A percentile compares a stretch with the other conserved stretches of the same genome.
phyloP scores from a whole-genome alignment of 2,888 invertebrate genomes.

The Ligdia adustata region DNA sequence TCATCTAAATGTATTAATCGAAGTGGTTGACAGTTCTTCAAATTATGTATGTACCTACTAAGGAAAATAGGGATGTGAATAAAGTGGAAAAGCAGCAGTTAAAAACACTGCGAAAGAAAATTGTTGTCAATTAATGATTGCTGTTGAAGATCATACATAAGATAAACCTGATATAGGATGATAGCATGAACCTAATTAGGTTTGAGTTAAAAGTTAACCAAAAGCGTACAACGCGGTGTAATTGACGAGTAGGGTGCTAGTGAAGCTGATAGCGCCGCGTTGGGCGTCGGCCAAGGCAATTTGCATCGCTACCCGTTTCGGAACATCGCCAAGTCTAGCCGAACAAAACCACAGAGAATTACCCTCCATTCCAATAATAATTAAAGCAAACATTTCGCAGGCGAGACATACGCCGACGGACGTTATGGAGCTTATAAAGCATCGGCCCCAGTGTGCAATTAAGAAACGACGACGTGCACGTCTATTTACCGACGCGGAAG shows the following conservation, averaged over 20 bases:
- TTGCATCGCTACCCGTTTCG: slow-evolving; percentile 84
- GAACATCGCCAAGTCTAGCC: slow-evolving; percentile 84
- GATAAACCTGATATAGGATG: no score
- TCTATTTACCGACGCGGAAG: slow-evolving; percentile 83
- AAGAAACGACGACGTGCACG: slow-evolving; percentile 77
- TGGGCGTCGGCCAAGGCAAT: slow-evolving; percentile 83
- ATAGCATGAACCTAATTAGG: no score
- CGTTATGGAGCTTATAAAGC: slow-evolving; percentile 83
- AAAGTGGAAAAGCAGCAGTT: no score
- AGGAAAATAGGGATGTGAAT: no score
- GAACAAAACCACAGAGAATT: slow-evolving; percentile 84
- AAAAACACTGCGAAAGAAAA: no score
- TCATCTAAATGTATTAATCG: slow-evolving; percentile 30
- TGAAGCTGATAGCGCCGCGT: slow-evolving; percentile 73
- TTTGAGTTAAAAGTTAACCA: slow-evolving; percentile 47
- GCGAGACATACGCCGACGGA: slow-evolving; percentile 75
- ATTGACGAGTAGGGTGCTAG: slow-evolving; percentile 43
- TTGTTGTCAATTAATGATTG: no score
- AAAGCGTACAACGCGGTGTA: slow-evolving; percentile 61
- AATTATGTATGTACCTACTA: no score
- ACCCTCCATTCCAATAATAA: slow-evolving; percentile 84
- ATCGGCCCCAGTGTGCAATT: slow-evolving; percentile 78
- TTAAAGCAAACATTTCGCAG: slow-evolving; percentile 83
- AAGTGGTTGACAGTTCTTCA: slow-evolving; percentile 23
- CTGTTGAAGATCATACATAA: no score